phyloP scores from a whole-genome alignment of 1,140 invertebrate genomes.

The Pseudobourletiella spinata region DNA sequence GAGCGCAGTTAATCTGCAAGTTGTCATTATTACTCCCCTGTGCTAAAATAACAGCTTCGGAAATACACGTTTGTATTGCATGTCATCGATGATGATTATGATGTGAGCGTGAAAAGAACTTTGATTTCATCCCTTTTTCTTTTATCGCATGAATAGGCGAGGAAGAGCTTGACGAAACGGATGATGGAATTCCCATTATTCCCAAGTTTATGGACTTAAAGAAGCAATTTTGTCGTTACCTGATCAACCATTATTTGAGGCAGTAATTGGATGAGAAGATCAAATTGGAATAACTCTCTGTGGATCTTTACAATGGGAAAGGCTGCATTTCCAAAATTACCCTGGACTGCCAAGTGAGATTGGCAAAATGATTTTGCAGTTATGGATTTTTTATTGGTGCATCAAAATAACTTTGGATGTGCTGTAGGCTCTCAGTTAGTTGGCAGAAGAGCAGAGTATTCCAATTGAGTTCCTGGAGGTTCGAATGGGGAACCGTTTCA shows the following conservation, averaged over 20 bases:
- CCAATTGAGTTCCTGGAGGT: constrained; percentile 84
- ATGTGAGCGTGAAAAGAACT: no score
- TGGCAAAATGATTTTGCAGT: no score
- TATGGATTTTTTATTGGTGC: no score
- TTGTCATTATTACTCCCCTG: no score
- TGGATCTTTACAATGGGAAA: constrained; percentile 83
- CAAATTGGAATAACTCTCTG: constrained; percentile 76
- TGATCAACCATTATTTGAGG: constrained; percentile 80
- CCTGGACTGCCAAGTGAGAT: constrained; percentile 72
- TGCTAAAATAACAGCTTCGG: no score
- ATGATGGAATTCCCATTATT: constrained; percentile 1
- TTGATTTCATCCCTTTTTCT: no score
- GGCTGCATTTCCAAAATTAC: constrained; percentile 72
- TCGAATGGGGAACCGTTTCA: constrained; percentile 66
- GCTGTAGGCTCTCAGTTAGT: constrained; percentile 81
- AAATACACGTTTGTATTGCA: no score
- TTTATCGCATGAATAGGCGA: no score
- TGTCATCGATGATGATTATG: no score
- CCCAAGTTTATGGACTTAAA: constrained; percentile 58
- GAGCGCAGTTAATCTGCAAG: no score
- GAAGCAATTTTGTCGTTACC: constrained; percentile 76
- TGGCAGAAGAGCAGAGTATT: constrained; percentile 71
- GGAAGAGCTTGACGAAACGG: no score
- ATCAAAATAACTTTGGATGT: no score
- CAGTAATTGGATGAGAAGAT: constrained; percentile 85